These are phyloP conservation scores for Bos indicus DNA, from an alignment of 2,113 vertebrate species.

Conservation along the genomic window DNA sequence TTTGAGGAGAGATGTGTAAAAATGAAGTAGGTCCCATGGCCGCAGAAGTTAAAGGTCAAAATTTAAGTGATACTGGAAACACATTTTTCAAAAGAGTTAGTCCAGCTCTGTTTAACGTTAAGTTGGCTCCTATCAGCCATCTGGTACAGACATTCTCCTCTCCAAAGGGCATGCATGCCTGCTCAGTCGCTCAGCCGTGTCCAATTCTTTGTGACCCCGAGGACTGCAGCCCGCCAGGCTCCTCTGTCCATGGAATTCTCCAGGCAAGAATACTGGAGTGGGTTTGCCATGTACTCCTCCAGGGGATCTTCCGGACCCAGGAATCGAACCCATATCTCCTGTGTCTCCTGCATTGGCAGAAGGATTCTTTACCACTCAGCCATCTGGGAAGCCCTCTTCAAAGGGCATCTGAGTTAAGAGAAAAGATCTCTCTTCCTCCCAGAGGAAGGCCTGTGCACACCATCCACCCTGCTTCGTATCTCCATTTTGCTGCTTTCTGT, in stretches of 20 bases:
- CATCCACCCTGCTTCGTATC: fast-evolving
- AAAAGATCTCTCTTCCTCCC: not conserved
- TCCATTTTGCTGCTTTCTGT: not conserved
- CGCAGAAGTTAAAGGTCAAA: not conserved
- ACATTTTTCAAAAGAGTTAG: not conserved
- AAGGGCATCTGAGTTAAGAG: not conserved
- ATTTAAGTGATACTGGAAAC: fast-evolving
- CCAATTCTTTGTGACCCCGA: not conserved
- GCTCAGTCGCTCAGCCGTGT: not conserved
- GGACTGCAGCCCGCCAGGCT: not conserved
- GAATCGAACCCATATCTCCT: not conserved
- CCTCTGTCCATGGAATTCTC: not conserved
- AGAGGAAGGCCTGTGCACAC: fast-evolving
- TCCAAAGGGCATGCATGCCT: not conserved
- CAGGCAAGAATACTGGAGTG: not conserved
- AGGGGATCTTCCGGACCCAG: not conserved
- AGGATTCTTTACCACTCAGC: not conserved
- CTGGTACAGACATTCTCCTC: fast-evolving
- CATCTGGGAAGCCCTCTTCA: not conserved
- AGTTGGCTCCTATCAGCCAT: fast-evolving
- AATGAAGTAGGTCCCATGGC: fast-evolving
- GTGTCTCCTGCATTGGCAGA: not conserved
- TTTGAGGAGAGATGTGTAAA: not conserved
- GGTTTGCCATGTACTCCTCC: not conserved
- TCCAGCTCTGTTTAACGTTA: not conserved